Evolutionary conservation across 2,797 vertebrate species (phyloP).

Genomic region (Sebastes matsubarae): DNA sequence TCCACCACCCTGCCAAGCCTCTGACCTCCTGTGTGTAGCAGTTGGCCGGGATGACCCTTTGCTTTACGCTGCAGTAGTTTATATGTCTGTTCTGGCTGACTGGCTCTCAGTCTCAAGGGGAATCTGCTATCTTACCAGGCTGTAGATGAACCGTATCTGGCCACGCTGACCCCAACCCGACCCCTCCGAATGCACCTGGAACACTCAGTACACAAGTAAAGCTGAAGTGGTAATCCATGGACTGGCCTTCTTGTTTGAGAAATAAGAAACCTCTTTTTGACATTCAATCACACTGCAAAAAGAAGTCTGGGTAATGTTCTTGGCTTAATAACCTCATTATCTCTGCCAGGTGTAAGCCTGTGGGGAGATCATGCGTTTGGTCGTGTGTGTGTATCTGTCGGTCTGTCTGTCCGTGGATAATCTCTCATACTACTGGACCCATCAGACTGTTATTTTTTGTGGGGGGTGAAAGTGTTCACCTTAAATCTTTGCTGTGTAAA

Average conservation of each 20-base stretch:
- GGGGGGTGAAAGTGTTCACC: not conserved
- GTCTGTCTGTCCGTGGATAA: not conserved
- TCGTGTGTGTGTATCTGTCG: not conserved
- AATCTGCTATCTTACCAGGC: constrained; percentile 64
- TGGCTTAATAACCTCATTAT: not conserved
- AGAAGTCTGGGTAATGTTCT: not conserved
- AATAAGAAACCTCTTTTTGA: not conserved
- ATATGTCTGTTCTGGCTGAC: constrained; percentile 66
- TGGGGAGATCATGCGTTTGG: not conserved
- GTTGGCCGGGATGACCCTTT: constrained; percentile 66
- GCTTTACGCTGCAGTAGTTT: constrained; percentile 69
- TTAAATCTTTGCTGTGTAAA: not conserved
- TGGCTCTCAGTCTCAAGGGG: constrained; percentile 52
- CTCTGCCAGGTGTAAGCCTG: not conserved
- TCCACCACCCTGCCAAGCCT: constrained; percentile 33
- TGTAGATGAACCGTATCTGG: constrained; percentile 47
- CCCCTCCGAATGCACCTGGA: constrained; percentile 25
- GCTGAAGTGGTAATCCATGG: not conserved
- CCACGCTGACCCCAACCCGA: constrained; percentile 43
- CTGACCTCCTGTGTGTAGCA: constrained; percentile 57
- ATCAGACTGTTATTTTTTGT: not conserved
- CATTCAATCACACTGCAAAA: not conserved
- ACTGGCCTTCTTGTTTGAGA: not conserved
- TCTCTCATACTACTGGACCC: not conserved
- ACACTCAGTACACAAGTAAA: constrained; percentile 6